These are phyloP conservation scores for Paracanthobrama guichenoti DNA, from an alignment of 2,113 vertebrate species.

Conservation along the genomic window DNA sequence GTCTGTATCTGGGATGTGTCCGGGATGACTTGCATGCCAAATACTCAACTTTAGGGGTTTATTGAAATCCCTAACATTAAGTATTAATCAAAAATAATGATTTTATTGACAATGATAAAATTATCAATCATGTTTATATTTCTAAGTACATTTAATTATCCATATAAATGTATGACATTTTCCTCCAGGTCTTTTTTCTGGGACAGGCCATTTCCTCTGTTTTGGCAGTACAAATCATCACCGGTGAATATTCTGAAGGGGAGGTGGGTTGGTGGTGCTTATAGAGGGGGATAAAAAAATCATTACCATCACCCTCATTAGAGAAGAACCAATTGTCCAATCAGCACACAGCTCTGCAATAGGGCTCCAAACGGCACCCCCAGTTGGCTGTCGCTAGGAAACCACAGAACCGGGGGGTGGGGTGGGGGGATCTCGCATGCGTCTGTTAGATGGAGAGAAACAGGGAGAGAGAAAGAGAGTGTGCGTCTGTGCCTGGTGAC, in stretches of 20 bases:
- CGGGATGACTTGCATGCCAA: background rate
- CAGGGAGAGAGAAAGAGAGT: slow-evolving; percentile 27
- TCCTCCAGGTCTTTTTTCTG: background rate
- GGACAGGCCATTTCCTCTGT: slow-evolving; percentile 11
- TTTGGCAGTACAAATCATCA: slow-evolving; percentile 35
- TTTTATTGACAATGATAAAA: too few relatives aligned
- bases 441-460: slow-evolving; percentile 62
- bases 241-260: slow-evolving; percentile 40
- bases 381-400: slow-evolving; percentile 80
- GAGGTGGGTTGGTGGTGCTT: slow-evolving; percentile 60
- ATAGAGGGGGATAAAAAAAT: slow-evolving; percentile 61
- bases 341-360: slow-evolving; percentile 60
- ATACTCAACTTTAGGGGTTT: background rate
- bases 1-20: background rate
- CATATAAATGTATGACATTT: background rate
- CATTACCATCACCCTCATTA: slow-evolving; percentile 80
- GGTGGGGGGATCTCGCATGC: slow-evolving; percentile 64
- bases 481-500: slow-evolving; percentile 41
- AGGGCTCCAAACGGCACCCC: slow-evolving; percentile 68
- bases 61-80: background rate
- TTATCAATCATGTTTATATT: background rate
- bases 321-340: slow-evolving; percentile 69
- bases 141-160: background rate
- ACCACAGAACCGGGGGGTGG: slow-evolving; percentile 77
- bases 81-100: background rate